Evolutionary conservation across 2,797 vertebrate species (phyloP), one percentile per base, ranked within the genome.

Genomic region (Sphenodon punctatus): DNA sequence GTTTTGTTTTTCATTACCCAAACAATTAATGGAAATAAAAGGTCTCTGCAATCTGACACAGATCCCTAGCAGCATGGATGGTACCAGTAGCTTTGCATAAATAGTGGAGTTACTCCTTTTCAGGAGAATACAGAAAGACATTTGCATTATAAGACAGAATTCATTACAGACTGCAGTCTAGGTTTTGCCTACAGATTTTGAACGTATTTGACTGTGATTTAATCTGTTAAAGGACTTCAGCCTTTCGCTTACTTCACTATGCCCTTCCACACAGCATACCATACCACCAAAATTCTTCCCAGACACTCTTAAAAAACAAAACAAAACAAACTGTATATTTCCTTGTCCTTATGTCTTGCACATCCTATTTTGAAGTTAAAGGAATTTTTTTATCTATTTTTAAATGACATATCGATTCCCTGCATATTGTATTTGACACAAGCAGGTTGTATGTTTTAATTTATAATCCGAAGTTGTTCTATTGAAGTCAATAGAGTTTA

Each of bases 31-130:
- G 77, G 63, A 27, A 86, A 34, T 39, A 8, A 66, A 30, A 84
- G 20, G 78, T 88, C 85, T 75, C 88, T 46, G 48, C 88, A 65
- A 51, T 27, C 42, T 84, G 67, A 80, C 67, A 80, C 46, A 85
- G 63, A 83, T 67, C 80, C 73, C 36, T n/a, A n/a, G n/a, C 76
- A 48, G 5, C 76, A 20, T 16, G 6, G 3, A 53, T 46, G 49
- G 60, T 34, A 32, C 46, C 25, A 55, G 7, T 51, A 41, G 10
- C 27, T 75, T 91, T 81, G 16, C 59, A 10, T 78, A 67, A 59
- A 19, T 66, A 67, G 42, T 22, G 3, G 5, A 71, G 42, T 75
- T 78, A 51, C 20, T 76, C 53, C n/a, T 15, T 53, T 49, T 49
- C 68, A 42, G 67, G n/a, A 72, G 12, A 51, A 67, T 30, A 17